Conservation (phyloP, 2,888 invertebrate genomes). For the Argyresthia albistria region DNA sequence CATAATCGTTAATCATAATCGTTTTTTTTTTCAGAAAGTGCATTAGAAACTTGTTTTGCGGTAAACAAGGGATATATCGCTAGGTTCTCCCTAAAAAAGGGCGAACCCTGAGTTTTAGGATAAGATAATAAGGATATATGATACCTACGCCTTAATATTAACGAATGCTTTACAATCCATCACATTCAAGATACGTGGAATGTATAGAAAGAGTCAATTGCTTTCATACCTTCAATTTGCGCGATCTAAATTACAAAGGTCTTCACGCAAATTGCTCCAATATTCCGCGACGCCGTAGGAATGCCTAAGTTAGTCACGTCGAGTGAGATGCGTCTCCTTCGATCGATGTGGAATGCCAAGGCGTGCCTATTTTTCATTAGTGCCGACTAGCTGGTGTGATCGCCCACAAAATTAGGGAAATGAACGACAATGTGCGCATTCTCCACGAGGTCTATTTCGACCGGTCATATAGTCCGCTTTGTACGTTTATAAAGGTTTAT, state of each 20-base stretch:
- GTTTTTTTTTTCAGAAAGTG: too few species aligned
- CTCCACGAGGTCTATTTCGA: neutral
- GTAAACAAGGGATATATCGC: too few species aligned
- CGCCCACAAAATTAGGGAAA: slow-evolving; percentile 7
- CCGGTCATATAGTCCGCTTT: too few species aligned
- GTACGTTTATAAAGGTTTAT: too few species aligned
- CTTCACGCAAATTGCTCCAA: slow-evolving; percentile 68
- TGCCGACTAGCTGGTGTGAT: neutral
- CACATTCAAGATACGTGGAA: too few species aligned
- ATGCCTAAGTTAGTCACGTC: slow-evolving; percentile 57
- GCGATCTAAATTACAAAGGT: slow-evolving; percentile 65
- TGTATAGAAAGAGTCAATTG: slow-evolving; percentile 35
- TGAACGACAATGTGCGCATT: neutral
- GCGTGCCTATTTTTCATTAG: slow-evolving; percentile 65
- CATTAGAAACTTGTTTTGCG: too few species aligned
- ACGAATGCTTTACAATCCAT: too few species aligned
- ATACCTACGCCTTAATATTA: too few species aligned
- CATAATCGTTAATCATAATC: too few species aligned
- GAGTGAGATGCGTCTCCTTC: slow-evolving; percentile 46
- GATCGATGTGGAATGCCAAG: slow-evolving; percentile 53
- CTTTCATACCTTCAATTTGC: slow-evolving; percentile 56
- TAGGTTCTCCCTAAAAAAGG: too few species aligned
- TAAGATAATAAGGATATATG: too few species aligned
- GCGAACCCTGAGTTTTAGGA: too few species aligned
- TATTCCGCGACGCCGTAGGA: slow-evolving; percentile 57